Conservation (phyloP, 2,113 vertebrate genomes). For the Sapayoa aenigma region DNA sequence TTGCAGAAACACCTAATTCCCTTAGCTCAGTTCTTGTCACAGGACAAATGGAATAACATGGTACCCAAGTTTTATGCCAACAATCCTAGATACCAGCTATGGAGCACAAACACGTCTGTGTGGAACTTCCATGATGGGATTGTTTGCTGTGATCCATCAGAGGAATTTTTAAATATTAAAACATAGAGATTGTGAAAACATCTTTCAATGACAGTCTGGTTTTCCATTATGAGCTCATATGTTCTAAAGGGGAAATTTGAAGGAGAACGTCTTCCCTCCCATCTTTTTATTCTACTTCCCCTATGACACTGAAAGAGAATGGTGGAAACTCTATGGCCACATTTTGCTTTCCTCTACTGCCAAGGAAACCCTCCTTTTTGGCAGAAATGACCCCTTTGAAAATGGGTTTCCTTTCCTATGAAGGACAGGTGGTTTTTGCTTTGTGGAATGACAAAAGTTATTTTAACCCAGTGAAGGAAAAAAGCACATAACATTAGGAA, state of each 20-base stretch:
- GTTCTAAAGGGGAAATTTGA: conserved; percentile 56
- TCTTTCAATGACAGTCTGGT: conserved; percentile 40
- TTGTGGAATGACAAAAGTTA: neutral
- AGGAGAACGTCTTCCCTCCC: conserved; percentile 36
- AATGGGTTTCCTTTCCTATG: neutral
- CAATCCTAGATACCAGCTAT: neutral
- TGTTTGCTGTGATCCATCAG: conserved; percentile 42
- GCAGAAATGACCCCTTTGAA: neutral
- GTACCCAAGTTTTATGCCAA: neutral
- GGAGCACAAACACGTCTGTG: neutral
- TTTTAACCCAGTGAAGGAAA: neutral
- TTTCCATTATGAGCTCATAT: conserved; percentile 68
- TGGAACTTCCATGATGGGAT: conserved; percentile 28
- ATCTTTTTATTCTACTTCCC: conserved; percentile 51
- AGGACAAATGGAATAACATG: neutral
- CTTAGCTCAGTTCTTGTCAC: neutral
- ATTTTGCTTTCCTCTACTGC: neutral
- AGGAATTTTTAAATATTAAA: conserved; percentile 64
- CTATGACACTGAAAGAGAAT: conserved; percentile 32
- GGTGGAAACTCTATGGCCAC: neutral
- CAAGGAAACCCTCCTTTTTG: neutral
- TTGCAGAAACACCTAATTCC: neutral
- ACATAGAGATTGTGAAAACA: conserved; percentile 54
- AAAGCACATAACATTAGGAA: neutral
- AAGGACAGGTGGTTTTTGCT: neutral